These are phyloP conservation scores for Drosophila melanica DNA, from an alignment of 1,140 invertebrate genomes.

Conservation along the genomic window DNA sequence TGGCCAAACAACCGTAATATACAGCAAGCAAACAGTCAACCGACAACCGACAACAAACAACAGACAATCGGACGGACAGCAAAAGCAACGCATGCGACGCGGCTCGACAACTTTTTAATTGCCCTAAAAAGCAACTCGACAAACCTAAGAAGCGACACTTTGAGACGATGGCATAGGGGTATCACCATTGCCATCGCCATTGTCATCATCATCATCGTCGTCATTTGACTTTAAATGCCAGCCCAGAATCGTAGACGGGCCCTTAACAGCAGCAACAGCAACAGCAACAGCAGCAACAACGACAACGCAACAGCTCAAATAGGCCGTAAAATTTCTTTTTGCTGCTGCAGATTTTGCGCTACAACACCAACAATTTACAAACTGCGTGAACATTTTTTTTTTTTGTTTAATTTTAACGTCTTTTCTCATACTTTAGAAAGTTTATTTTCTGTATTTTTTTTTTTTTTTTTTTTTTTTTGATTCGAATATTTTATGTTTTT, in stretches of 20 bases:
- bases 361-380: conserved; percentile 45
- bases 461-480: conserved; percentile 3
- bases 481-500: background rate
- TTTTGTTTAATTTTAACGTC: conserved; percentile 57
- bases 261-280: conserved; percentile 39
- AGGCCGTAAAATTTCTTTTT: conserved; percentile 74
- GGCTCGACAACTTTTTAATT: conserved; percentile 76
- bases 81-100: conserved; percentile 48
- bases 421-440: conserved; percentile 68
- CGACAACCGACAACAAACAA: conserved; percentile 23
- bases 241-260: conserved; percentile 61
- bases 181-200: conserved; percentile 8
- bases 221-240: conserved; percentile 36
- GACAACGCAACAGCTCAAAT: conserved; percentile 43
- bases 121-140: conserved; percentile 63
- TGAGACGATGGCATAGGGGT: background rate
- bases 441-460: conserved; percentile 14
- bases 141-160: conserved; percentile 26
- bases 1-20: conserved; percentile 68
- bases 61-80: conserved; percentile 21
- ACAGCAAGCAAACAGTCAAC: conserved; percentile 49
- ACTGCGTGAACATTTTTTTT: conserved; percentile 16
- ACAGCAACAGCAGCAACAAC: conserved; percentile 21
- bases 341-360: conserved; percentile 61
- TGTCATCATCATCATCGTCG: conserved; percentile 16